Conservation (phyloP, 1,140 invertebrate genomes). For the Drosophila ambigua region DNA sequence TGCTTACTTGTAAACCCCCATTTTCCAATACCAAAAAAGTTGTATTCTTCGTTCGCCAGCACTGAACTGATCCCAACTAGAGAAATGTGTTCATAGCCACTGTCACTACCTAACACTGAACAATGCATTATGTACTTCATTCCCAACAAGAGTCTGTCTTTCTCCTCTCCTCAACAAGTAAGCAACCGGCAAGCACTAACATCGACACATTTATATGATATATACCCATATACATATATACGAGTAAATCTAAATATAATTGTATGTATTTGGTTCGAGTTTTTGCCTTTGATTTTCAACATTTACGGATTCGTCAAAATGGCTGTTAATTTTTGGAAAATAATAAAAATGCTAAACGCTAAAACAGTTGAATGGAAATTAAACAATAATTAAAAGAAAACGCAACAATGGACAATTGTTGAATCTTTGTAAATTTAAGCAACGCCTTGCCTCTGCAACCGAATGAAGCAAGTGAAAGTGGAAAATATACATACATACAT, state of each 20-base stretch:
- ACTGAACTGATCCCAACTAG: slow-evolving; percentile 15
- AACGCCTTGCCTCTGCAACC: slow-evolving; percentile 68
- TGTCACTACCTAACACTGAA: slow-evolving; percentile 14
- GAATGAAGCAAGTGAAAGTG: slow-evolving; percentile 24
- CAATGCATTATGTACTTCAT: background rate
- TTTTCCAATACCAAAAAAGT: slow-evolving; percentile 2
- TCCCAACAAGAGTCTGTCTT: background rate
- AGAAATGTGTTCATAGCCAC: slow-evolving; percentile 10
- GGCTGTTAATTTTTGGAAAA: slow-evolving; percentile 83
- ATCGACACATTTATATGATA: slow-evolving; percentile 50
- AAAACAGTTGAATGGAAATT: slow-evolving; percentile 45
- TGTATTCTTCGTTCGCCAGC: background rate
- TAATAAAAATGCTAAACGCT: slow-evolving; percentile 61
- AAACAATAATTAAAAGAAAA: slow-evolving; percentile 23
- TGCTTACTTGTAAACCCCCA: slow-evolving; percentile 33
- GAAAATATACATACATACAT: background rate
- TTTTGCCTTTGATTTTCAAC: slow-evolving; percentile 70
- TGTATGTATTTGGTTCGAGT: slow-evolving; percentile 62
- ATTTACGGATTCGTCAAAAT: slow-evolving; percentile 83
- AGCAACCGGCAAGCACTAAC: slow-evolving; percentile 12
- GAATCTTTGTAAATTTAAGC: slow-evolving; percentile 68
- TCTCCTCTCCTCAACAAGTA: slow-evolving; percentile 26
- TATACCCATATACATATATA: slow-evolving; percentile 37
- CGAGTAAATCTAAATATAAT: slow-evolving; percentile 57
- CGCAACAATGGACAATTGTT: slow-evolving; percentile 52